Evolutionary conservation across 1,140 invertebrate genomes (phyloP).

Genomic region (Drosophila parabipectinata): DNA sequence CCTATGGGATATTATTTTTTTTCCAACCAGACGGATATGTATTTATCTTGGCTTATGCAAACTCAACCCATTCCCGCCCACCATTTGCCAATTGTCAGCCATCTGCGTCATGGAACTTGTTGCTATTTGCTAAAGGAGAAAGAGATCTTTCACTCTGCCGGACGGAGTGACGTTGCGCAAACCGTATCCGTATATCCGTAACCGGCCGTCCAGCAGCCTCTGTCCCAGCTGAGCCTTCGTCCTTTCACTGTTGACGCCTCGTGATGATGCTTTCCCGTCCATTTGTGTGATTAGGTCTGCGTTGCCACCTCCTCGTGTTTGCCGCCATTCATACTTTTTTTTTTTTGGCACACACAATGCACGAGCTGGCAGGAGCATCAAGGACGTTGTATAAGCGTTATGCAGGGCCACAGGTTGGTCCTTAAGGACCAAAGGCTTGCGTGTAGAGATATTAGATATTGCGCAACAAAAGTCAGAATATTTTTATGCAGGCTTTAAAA

Average conservation of each 20-base stretch:
- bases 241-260: constrained; percentile 24
- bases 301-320: constrained; percentile 11
- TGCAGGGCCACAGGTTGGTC: constrained; percentile 29
- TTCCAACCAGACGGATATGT: constrained; percentile 2
- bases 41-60: constrained; percentile 61
- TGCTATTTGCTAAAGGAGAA: constrained; percentile 20
- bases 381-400: constrained; percentile 63
- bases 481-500: not conserved
- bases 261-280: constrained; percentile 58
- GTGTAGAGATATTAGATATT: not conserved
- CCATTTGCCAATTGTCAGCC: constrained; percentile 17
- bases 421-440: not conserved
- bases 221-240: constrained; percentile 57
- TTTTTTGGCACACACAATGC: constrained; percentile 66
- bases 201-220: constrained; percentile 5
- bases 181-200: constrained; percentile 48
- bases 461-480: not conserved
- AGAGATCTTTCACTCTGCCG: constrained; percentile 14
- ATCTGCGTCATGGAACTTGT: constrained; percentile 57
- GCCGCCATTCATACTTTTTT: not conserved
- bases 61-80: constrained; percentile 13
- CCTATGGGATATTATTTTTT: constrained; percentile 8
- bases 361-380: constrained; percentile 31
- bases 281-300: constrained; percentile 75
- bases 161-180: constrained; percentile 25